Conservation (phyloP, 2,113 vertebrate species). For the Dipodomys spectabilis region DNA sequence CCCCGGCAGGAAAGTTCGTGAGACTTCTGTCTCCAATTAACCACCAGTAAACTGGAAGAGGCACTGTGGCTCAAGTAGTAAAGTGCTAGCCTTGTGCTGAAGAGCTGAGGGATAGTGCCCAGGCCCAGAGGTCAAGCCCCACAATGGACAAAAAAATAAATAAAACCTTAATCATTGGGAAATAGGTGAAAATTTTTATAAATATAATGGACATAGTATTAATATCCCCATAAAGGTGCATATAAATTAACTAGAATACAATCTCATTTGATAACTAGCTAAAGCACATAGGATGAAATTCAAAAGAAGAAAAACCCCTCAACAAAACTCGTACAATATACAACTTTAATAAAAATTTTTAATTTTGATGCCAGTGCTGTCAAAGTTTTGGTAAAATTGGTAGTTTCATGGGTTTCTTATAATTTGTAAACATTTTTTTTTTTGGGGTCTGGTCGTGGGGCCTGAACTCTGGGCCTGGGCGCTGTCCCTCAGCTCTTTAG, state of each 20-base stretch:
- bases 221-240: background rate
- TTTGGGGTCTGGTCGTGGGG: no score
- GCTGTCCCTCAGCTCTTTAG: no score
- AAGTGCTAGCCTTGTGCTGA: no score
- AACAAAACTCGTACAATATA: background rate
- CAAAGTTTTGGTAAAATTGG: slow-evolving; percentile 47
- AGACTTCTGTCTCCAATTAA: no score
- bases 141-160: no score
- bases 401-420: background rate
- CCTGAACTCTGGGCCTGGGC: no score
- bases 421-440: background rate
- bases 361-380: slow-evolving; percentile 25
- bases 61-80: no score
- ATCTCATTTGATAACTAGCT: slow-evolving; percentile 20
- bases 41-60: no score
- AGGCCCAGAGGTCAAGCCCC: no score
- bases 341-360: slow-evolving; percentile 15
- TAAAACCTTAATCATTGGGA: slow-evolving; percentile 14
- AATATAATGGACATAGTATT: background rate
- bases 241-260: slow-evolving; percentile 36
- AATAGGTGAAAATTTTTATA: background rate
- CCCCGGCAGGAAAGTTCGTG: no score
- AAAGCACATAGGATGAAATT: slow-evolving; percentile 21
- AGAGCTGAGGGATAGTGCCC: no score
- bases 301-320: slow-evolving; percentile 27